Evolutionary conservation across 2,113 vertebrate species (phyloP).

Genomic region (Nestor notabilis): DNA sequence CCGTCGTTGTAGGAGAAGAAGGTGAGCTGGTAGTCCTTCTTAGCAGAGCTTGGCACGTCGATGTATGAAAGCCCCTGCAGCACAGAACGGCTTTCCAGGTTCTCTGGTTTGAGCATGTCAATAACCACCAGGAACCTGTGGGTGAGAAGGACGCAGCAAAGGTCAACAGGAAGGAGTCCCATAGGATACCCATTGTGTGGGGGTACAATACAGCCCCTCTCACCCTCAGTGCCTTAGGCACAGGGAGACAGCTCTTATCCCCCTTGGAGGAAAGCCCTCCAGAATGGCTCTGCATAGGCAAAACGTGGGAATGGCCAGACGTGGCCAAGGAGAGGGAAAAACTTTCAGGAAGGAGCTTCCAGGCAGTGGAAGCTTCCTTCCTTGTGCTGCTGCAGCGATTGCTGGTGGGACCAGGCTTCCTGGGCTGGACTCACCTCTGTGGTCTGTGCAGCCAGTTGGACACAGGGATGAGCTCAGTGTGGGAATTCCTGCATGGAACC

Average conservation of each 20-base stretch:
- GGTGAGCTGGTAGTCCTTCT: conserved; percentile 81
- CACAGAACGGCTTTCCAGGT: conserved; percentile 73
- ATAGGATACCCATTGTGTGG: rapidly evolving
- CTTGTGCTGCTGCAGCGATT: no score
- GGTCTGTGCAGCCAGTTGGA: not conserved
- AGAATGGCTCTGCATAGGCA: not conserved
- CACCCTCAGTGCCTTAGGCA: not conserved
- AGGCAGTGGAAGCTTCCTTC: not conserved
- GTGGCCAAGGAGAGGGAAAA: not conserved
- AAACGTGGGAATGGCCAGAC: rapidly evolving
- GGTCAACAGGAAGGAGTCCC: not conserved
- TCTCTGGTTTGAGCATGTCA: conserved; percentile 83
- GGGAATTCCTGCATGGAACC: not conserved
- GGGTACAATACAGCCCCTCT: not conserved
- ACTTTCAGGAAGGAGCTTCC: not conserved
- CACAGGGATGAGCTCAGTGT: not conserved
- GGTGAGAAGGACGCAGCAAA: not conserved
- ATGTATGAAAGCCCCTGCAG: conserved; percentile 84
- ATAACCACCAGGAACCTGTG: conserved; percentile 77
- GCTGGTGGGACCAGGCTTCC: no score
- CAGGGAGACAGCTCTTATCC: not conserved
- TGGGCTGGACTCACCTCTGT: no score
- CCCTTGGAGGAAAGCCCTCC: not conserved
- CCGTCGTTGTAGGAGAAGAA: conserved; percentile 86
- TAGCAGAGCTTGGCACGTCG: conserved; percentile 81